Evolutionary conservation across 2,888 invertebrate species (phyloP).

Genomic region (Glaucopsyche alexis): DNA sequence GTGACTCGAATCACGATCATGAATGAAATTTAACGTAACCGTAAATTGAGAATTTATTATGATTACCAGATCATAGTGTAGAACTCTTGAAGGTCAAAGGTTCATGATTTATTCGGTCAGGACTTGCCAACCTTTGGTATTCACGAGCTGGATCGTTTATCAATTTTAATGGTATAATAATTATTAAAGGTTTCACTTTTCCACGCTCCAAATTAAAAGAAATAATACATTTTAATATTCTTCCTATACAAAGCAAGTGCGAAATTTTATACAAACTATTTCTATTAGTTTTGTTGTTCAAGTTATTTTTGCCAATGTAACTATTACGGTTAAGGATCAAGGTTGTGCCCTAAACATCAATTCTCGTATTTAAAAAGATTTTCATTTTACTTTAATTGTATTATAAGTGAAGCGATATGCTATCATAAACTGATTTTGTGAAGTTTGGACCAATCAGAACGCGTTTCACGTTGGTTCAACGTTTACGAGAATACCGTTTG

Average conservation of each 20-base stretch:
- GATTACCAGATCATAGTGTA: not conserved
- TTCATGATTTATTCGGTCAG: constrained; percentile 42
- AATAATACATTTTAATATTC: not conserved
- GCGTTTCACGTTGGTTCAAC: no score
- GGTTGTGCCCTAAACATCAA: no score
- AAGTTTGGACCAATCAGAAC: no score
- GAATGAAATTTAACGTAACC: constrained; percentile 2
- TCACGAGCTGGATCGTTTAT: constrained; percentile 36
- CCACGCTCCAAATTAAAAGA: not conserved
- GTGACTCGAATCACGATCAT: not conserved
- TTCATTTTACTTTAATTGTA: no score
- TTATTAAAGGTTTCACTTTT: not conserved
- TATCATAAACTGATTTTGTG: no score
- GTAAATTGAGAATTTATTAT: constrained; percentile 2
- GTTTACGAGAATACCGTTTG: no score
- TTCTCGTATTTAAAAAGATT: no score
- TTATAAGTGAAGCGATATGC: no score
- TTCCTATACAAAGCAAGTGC: not conserved
- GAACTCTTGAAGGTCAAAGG: constrained; percentile 39
- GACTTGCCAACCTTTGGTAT: constrained; percentile 39
- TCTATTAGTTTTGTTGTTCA: no score
- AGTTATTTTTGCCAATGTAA: no score
- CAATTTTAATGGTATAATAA: constrained; percentile 33
- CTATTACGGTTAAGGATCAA: no score
- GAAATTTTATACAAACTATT: no score